These are phyloP conservation scores for Cryptoblepharus egeriae DNA, from an alignment of 2,797 vertebrate species.

Conservation along the genomic window DNA sequence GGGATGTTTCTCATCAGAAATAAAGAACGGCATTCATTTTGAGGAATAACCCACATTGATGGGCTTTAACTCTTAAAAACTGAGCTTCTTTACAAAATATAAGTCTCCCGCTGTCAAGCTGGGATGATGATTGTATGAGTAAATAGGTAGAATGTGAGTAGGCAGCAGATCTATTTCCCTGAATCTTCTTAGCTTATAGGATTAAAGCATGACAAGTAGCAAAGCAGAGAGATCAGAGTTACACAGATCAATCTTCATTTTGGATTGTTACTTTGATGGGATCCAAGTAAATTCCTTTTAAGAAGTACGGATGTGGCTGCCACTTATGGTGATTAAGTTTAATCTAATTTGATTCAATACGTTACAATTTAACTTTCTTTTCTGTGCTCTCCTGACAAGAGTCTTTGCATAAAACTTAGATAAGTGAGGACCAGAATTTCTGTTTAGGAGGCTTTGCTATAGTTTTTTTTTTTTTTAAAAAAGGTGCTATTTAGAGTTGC, in stretches of 20 bases:
- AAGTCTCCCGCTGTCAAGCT: slow-evolving; percentile 37
- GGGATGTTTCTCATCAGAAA: slow-evolving; percentile 38
- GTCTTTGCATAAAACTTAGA: slow-evolving; percentile 16
- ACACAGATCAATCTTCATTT: slow-evolving; percentile 62
- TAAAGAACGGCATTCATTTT: slow-evolving; percentile 53
- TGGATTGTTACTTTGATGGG: slow-evolving; percentile 54
- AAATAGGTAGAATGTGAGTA: slow-evolving; percentile 49
- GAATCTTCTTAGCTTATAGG: slow-evolving; percentile 36
- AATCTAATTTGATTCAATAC: slow-evolving; percentile 58
- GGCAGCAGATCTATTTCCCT: slow-evolving; percentile 42
- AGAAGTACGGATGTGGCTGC: slow-evolving; percentile 49
- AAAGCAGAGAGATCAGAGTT: slow-evolving; percentile 36
- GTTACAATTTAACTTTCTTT: slow-evolving; percentile 52
- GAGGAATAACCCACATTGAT: slow-evolving; percentile 22
- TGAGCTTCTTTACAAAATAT: slow-evolving; percentile 41
- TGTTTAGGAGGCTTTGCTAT: too few species aligned
- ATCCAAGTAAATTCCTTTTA: slow-evolving; percentile 65
- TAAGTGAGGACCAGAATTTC: background rate
- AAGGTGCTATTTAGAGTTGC: background rate
- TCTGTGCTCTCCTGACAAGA: slow-evolving; percentile 38
- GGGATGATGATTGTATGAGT: slow-evolving; percentile 35
- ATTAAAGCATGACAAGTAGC: slow-evolving; percentile 52
- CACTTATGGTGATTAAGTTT: slow-evolving; percentile 51
- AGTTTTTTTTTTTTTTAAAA: too few species aligned
- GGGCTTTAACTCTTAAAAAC: slow-evolving; percentile 27